These are phyloP conservation scores for Abscondita cerata DNA, from an alignment of 2,888 invertebrate species.

Conservation along the genomic window DNA sequence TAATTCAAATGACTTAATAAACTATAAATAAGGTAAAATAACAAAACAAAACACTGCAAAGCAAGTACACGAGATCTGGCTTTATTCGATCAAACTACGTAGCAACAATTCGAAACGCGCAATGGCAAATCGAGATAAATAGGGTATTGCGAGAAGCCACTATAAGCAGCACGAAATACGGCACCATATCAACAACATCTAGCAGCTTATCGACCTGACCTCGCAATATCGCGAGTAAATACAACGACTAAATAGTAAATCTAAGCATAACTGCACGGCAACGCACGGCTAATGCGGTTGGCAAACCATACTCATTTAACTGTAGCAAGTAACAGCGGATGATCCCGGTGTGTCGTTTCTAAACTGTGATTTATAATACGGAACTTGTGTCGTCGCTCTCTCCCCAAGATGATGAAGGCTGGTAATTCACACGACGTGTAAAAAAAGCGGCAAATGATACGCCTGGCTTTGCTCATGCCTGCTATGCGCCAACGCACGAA, in stretches of 20 bases:
- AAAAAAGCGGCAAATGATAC: too few relatives aligned
- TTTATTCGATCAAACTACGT: slow-evolving; percentile 97
- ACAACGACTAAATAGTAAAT: slow-evolving; percentile 85
- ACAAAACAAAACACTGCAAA: too few relatives aligned
- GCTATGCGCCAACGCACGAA: slow-evolving; percentile 89
- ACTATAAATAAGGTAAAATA: too few relatives aligned
- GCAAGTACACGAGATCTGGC: slow-evolving; percentile 95
- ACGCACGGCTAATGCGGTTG: slow-evolving; percentile 94
- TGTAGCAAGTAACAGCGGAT: slow-evolving; percentile 94
- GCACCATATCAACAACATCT: slow-evolving; percentile 97
- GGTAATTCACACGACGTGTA: too few relatives aligned
- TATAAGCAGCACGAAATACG: slow-evolving; percentile 90
- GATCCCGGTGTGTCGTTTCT: slow-evolving; percentile 99
- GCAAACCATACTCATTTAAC: slow-evolving; percentile 98
- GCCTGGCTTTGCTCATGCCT: slow-evolving; percentile 84
- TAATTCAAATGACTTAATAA: too few relatives aligned
- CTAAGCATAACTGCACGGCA: slow-evolving; percentile 92
- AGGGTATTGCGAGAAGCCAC: slow-evolving; percentile 58
- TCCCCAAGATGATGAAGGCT: slow-evolving; percentile 98
- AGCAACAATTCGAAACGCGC: slow-evolving; percentile 98
- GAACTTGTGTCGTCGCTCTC: slow-evolving; percentile 96
- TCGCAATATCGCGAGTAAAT: slow-evolving; percentile 85
- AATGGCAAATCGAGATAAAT: slow-evolving; percentile 84
- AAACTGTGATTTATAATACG: slow-evolving; percentile 99
- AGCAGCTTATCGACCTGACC: slow-evolving; percentile 95